Conservation (phyloP, 2,113 vertebrate genomes). For the Addax nasomaculatus region DNA sequence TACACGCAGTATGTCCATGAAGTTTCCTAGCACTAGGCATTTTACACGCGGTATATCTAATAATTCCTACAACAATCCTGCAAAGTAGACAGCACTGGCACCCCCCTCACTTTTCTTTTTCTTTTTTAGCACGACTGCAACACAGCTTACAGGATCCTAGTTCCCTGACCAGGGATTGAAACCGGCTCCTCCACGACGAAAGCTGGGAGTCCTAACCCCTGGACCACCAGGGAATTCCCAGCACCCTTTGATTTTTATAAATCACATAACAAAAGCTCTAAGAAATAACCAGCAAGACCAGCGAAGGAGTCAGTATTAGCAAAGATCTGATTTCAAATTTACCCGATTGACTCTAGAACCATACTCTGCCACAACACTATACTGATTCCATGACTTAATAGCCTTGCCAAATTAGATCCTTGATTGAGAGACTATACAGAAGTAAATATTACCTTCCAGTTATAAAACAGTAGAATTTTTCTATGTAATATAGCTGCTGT, state of each 20-base stretch:
- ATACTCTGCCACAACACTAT: not conserved
- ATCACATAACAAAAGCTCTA: not conserved
- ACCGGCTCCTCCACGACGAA: fast-evolving
- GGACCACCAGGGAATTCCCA: not conserved
- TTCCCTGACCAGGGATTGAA: not conserved
- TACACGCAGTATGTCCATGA: not conserved
- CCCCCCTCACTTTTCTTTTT: not conserved
- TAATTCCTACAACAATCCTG: not conserved
- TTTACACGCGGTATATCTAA: not conserved
- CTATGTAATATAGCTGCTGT: not conserved
- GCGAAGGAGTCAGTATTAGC: not conserved
- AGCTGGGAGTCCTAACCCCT: not conserved
- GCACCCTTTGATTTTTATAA: not conserved
- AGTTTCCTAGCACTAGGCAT: not conserved
- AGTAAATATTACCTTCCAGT: not conserved
- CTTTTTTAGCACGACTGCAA: not conserved
- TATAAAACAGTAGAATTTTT: not conserved
- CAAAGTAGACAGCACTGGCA: not conserved
- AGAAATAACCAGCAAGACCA: not conserved
- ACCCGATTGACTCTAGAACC: not conserved
- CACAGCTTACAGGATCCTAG: not conserved
- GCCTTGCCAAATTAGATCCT: not conserved
- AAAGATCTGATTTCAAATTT: not conserved
- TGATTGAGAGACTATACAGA: not conserved
- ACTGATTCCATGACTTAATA: not conserved